Base-by-base conservation (phyloP, 2,113 vertebrate genomes). In the Nicator chloris region DNA sequence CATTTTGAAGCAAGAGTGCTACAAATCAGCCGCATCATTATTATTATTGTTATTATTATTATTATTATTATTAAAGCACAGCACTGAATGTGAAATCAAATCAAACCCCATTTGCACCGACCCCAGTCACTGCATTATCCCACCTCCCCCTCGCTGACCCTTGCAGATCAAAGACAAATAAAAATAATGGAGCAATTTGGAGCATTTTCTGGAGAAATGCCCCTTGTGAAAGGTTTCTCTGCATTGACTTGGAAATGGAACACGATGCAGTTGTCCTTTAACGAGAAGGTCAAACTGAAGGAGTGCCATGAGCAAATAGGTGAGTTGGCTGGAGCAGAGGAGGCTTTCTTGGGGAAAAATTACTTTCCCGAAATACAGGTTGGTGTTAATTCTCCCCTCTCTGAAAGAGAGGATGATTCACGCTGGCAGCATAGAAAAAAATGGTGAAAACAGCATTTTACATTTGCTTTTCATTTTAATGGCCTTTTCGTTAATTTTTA, bases 261-360 rank as follows among this genome's bases (percentile, higher is more conserved):
- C 82, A 78, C 12, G 91, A 95, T 88, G 85, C 86, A 95, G 89
- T 76, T 83, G 81, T 91, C 82, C 59, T 94, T 88, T 71, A 73
- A 71, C 82, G 60, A 96, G 76, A 77, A 96, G 93, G 95, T 77
- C 85, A 77, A 68, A 73, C 71, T 82, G 90, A 78, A 94, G 31
- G 50, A 94, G 85, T 65, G 77, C 93, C 93, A 95, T 86, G 96
- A 98, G 98, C 98, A 98, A 98, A 97, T 56, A 98, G 97, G 79
- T 96, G 97, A 97, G 97, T 95, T 98, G 97, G 97, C 66, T 97
- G 93, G 97, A 96, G 96, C 85, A 88, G 66, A 78, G 92, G 73
- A 90, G 83, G 64, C 4, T 71, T 39, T 60, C 39, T 20, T 24
- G 26, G 49, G 51, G 17, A 64, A 72, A 68, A 87, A 76, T 65